phyloP scores from a whole-genome alignment of 2,113 vertebrate species.

The Oreotrochilus melanogaster region DNA sequence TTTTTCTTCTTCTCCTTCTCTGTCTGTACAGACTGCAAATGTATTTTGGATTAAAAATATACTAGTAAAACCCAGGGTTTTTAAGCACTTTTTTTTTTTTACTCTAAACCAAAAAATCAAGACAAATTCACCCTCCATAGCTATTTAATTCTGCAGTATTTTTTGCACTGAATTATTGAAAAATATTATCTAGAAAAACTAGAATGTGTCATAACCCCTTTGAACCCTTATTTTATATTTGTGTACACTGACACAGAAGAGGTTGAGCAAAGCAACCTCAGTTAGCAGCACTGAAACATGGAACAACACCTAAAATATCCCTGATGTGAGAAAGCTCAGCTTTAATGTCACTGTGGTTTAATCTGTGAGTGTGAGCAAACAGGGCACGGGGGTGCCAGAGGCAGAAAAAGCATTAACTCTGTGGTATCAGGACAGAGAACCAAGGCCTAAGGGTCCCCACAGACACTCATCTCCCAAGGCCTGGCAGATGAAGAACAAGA shows the following conservation, averaged over 20 bases:
- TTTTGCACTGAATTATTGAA: not conserved
- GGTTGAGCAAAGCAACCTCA: not conserved
- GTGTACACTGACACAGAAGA: not conserved
- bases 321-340: not conserved
- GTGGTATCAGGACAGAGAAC: not conserved
- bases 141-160: not conserved
- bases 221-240: not conserved
- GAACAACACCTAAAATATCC: not conserved
- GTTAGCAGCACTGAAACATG: not conserved
- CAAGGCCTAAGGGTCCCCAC: not conserved
- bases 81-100: not conserved
- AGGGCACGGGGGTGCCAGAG: not conserved
- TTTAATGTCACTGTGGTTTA: not conserved
- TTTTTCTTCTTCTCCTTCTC: constrained; percentile 91
- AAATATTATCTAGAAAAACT: not conserved
- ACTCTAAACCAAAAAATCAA: not conserved
- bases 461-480: not conserved
- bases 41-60: not conserved
- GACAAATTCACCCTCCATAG: not conserved
- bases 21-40: constrained; percentile 73
- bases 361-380: not conserved
- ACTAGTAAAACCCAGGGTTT: not conserved
- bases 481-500: not conserved
- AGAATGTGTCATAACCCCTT: not conserved
- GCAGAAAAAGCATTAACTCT: not conserved